Conservation (phyloP, 2,113 vertebrate genomes). For the Prunella fulvescens region DNA sequence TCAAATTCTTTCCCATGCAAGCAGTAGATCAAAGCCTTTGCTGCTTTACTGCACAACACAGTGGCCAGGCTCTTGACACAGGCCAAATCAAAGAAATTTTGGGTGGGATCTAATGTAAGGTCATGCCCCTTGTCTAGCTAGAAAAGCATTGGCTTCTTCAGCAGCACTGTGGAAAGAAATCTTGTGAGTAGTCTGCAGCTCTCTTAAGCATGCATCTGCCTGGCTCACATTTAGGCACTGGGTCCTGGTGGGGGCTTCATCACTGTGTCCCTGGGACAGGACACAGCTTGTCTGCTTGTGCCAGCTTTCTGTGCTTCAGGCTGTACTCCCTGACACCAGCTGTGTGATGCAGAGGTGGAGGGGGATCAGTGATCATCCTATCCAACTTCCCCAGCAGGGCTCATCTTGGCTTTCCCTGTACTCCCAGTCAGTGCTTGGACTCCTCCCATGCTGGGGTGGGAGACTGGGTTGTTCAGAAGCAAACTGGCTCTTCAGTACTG, state of each 20-base stretch:
- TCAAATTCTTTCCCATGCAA: conserved; percentile 54
- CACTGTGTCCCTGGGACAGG: not conserved
- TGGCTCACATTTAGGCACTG: not conserved
- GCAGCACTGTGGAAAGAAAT: not conserved
- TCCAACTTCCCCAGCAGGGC: not conserved
- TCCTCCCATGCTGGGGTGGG: not conserved
- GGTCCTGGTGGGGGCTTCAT: not conserved
- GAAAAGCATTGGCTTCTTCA: not conserved
- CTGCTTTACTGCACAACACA: not conserved
- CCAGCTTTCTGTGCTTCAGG: not conserved
- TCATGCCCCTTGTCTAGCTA: not conserved
- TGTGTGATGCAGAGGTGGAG: not conserved
- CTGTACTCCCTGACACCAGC: not conserved
- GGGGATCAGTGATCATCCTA: not conserved
- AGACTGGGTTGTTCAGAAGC: not conserved
- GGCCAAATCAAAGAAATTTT: conserved; percentile 5
- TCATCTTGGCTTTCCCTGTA: not conserved
- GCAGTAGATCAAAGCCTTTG: conserved; percentile 33
- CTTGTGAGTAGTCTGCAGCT: not conserved
- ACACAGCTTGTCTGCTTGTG: not conserved
- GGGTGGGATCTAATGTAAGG: not conserved
- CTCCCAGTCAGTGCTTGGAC: not conserved
- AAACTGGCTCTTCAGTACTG: not conserved
- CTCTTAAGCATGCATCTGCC: rapidly evolving
- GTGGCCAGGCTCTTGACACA: not conserved